Evolutionary conservation across 2,888 invertebrate genomes (phyloP), one percentile per base, ranked within the genome.

Genomic region (Xestia xanthographa): DNA sequence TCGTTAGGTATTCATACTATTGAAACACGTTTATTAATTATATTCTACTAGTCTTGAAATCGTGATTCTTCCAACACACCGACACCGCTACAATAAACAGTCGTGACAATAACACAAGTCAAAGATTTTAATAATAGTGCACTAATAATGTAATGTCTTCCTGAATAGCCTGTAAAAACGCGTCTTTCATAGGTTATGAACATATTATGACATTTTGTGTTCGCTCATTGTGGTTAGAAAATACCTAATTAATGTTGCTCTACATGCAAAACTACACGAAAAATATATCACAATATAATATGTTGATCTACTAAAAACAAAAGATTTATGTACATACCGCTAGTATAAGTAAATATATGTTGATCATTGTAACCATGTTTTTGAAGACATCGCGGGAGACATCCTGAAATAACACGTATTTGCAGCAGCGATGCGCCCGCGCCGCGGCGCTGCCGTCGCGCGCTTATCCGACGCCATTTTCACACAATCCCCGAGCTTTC

Each of bases 351-450:
- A 85, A 6, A 41, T 38, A 34, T 80, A 83, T 79, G 78, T 80
- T 88, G 84, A 90, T 88, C 90, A 90, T 88, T 91, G 91, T 88
- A 90, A 91, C 92, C 91, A 89, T 92, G 92, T 92, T 93, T 94
- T 93, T 91, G 88, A 95, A 96, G 95, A 94, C 95, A 93, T 93
- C 95, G 96, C 96, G 96, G 96, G 96, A 96, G 96, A 94, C 94
- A 94, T 96, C 96, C 96, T 96, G 96, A 96, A 96, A 96, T 96
- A 96, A 96, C 95, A 94, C 93, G 92, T 93, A 94, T 95, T 94
- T 94, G 95, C 95, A 95, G 91, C 89, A 88, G 84, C 91, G 93
- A 95, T 91, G 95, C 94, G 95, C 95, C 91, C 94, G 92, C 95
- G 94, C 92, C 93, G 95, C 91, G 93, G 93, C 93, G 93, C 95